These are phyloP conservation scores for Cladorhizidae sp. DNA, from an alignment of 37 sponge, comb jelly and placozoan genomes.

Conservation along the genomic window DNA sequence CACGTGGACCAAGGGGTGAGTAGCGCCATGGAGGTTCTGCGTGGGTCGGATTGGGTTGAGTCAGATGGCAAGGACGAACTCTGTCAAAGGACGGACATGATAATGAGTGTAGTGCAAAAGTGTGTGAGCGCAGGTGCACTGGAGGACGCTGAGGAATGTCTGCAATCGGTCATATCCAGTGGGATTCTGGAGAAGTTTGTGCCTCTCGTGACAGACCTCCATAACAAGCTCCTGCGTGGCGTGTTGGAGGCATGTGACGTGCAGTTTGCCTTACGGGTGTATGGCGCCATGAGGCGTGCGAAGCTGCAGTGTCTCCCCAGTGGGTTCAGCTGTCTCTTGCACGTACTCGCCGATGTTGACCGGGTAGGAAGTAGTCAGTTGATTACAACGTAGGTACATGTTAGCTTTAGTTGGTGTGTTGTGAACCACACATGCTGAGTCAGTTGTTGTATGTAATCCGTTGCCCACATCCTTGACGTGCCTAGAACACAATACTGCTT, in stretches of 20 bases:
- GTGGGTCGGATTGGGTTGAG: constrained; percentile 31
- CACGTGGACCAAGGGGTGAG: background rate
- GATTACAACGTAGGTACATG: background rate
- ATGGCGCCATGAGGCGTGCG: background rate
- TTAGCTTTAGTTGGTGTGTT: background rate
- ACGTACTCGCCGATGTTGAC: background rate
- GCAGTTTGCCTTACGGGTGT: constrained; percentile 12
- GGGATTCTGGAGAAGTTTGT: background rate
- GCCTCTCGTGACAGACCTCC: constrained; percentile 5
- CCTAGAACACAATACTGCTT: background rate
- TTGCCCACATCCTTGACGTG: background rate
- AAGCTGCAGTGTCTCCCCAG: constrained; percentile 30
- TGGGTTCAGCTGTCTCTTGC: constrained; percentile 19
- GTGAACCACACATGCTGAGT: no score
- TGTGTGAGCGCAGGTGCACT: background rate
- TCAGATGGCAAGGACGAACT: background rate
- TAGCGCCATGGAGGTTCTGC: constrained; percentile 28
- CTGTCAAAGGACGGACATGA: constrained; percentile 5
- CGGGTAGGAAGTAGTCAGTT: background rate
- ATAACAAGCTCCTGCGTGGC: constrained; percentile 31
- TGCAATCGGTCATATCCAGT: background rate
- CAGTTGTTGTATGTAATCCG: no score
- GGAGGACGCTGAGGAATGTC: constrained; percentile 15
- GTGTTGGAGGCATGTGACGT: background rate
- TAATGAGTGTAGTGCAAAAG: constrained; percentile 6